phyloP scores from a whole-genome alignment of 2,113 vertebrate species.

The Pelodiscus sinensis region DNA sequence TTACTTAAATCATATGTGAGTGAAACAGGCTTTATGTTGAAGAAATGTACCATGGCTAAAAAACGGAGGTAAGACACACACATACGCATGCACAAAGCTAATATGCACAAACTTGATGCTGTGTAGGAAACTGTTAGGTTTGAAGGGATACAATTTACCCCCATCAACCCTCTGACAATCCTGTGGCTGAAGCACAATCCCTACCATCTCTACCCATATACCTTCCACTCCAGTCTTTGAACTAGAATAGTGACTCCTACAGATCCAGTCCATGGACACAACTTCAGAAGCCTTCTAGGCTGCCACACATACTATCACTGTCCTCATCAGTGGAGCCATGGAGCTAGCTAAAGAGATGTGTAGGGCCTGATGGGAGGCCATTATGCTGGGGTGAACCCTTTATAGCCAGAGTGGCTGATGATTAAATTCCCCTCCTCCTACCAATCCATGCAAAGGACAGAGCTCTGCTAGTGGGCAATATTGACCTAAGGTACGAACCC shows the following conservation, averaged over 20 bases:
- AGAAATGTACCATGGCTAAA: slow-evolving; percentile 1
- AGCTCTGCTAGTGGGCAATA: too few relatives aligned
- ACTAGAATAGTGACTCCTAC: not conserved
- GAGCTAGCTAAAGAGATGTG: not conserved
- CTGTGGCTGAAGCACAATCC: too few relatives aligned
- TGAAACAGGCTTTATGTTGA: slow-evolving; percentile 39
- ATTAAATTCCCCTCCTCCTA: not conserved
- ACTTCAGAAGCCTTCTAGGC: not conserved
- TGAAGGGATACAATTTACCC: too few relatives aligned
- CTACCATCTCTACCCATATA: too few relatives aligned
- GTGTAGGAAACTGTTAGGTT: too few relatives aligned
- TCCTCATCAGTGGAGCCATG: not conserved
- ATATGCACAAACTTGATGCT: too few relatives aligned
- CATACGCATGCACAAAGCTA: slow-evolving; percentile 8
- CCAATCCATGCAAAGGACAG: not conserved
- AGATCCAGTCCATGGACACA: not conserved
- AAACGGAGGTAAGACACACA: slow-evolving; percentile 4
- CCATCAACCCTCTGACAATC: too few relatives aligned
- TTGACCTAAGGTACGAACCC: too few relatives aligned
- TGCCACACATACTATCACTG: not conserved
- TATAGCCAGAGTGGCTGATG: not conserved
- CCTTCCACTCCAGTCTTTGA: not conserved
- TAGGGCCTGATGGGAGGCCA: not conserved
- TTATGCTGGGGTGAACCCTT: not conserved
- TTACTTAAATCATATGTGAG: slow-evolving; percentile 40